Evolutionary conservation across 2,797 vertebrate species (phyloP), one percentile per base, ranked within the genome.

Genomic region (Micropoecilia bifurca): DNA sequence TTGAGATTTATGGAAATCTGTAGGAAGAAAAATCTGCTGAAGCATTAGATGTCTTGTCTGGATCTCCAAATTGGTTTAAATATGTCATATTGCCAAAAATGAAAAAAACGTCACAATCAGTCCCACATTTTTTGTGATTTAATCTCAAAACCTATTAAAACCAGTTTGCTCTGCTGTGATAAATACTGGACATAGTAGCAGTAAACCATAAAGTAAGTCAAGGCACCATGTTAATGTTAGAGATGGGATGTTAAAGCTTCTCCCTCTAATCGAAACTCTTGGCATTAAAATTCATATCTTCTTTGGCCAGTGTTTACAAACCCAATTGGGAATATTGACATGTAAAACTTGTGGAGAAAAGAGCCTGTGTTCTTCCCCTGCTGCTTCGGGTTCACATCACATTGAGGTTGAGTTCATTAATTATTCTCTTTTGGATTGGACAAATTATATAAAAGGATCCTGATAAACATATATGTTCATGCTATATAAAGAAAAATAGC

Each of bases 61-160:
- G 22, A 10, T 25, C 61, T 82, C 36, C 75, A 81, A 87, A 80
- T 28, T 73, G 77, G 71, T 80, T 78, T 81, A 81, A 80, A 85
- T 53, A 78, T 81, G 74, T 75, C 66, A 53, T 47, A 55, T 25
- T 57, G 12, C 61, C 25, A 80, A 3, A 77, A 50, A 0, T 55
- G 69, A 66, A 71, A 1, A 73, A 66, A 33, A 7, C 45, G 74
- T 2, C 45, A 41, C 9, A 55, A 66, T 30, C 57, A 83, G 57
- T 20, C 9, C 63, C 59, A n/a, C 68, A 80, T 77, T 43, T 43
- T 18, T 63, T 18, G 43, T 63, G 22, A 81, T 74, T 80, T 83
- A 4, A 71, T 79, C 74, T 77, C 53, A 66, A 69, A 73, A 57
- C 74, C 87, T 78, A 74, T 50, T 79, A 41, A 71, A 39, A 59